Percentiles rank a stretch among this genome's conserved stretches.
phyloP scores from a whole-genome alignment of 2,113 vertebrate species.

The Symphodus melops region DNA sequence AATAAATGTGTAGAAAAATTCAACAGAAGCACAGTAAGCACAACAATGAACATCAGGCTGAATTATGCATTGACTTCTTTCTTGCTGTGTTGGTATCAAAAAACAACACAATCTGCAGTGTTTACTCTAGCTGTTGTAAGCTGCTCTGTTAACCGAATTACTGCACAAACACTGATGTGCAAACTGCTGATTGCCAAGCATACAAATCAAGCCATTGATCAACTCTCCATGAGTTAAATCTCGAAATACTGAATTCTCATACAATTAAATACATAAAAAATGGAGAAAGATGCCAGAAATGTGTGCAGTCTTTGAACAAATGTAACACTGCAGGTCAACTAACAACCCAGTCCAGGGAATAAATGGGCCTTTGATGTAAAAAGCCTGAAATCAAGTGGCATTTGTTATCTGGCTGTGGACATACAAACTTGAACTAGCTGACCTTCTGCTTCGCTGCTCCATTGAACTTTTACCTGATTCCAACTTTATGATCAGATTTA shows the following conservation, averaged over 20 bases:
- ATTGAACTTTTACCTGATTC: slow-evolving; percentile 7
- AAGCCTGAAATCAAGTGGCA: slow-evolving; percentile 1
- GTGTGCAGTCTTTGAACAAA: not conserved
- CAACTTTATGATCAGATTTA: not conserved
- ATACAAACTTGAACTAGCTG: slow-evolving; percentile 28
- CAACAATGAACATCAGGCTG: not conserved
- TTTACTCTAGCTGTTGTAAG: slow-evolving; percentile 28
- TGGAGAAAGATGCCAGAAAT: not conserved
- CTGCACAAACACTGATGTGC: slow-evolving; percentile 26
- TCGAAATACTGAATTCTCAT: slow-evolving; percentile 3
- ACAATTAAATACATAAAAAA: slow-evolving; percentile 18
- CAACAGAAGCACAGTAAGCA: not conserved
- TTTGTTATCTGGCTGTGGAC: slow-evolving; percentile 18
- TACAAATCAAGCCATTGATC: slow-evolving; percentile 31
- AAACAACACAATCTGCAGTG: slow-evolving; percentile 5
- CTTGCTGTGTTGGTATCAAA: slow-evolving; percentile 5
- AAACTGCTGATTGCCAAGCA: slow-evolving; percentile 24
- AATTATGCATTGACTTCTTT: not conserved
- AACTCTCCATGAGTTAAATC: not conserved
- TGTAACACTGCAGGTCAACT: not conserved
- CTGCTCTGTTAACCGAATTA: not conserved
- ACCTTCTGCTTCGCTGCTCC: not conserved
- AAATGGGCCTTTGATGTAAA: slow-evolving; percentile 20
- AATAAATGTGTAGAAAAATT: not conserved
- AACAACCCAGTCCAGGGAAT: slow-evolving; percentile 1